Base-by-base conservation (phyloP, 2,113 vertebrate genomes). In the Osmerus mordax region DNA sequence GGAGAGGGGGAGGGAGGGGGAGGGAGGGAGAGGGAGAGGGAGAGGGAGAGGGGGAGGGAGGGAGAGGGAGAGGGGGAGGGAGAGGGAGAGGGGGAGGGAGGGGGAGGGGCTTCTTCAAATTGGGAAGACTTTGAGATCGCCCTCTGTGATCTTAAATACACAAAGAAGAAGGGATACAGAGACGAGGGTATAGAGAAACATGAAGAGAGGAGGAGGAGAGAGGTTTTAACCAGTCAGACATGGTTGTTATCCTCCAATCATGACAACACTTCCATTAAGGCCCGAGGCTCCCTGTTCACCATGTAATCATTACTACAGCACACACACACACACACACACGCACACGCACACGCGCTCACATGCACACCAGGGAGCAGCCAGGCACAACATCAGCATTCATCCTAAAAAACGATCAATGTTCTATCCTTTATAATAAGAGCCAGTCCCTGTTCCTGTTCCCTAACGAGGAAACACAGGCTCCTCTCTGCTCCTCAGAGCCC, bases 251-350 rank as follows among this genome's bases (percentile, higher is more conserved):
- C 21, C 25, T 25, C 51, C 28, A 4, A 16, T 62, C 62, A 28
- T 75, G 61, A 74, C 51, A 55, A 76, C 70, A 28, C 78, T 28
- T 72, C 56, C 41, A 71, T 58, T 55, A 59, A 68, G 64, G 21
- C 15, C 32, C 5, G 8, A 69, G 7, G 70, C 69, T 2, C 65
- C 73, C 59, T 76, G 69, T 81, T 81, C 67, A 77, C 68, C 62
- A 65, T 75, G 72, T 65, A 64, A 75, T 72, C 65, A 67, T 65
- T 65, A 55, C 76, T 61, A 67, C 55, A 59, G 15, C 29, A 74
- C 11, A 54, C 66, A 67, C 25, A 68, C 15, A 14, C 19, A 67
- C 65, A 53, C 65, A 52, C 25, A 16, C 61, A 3, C 19, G 18
- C 65, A 3, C 53, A 16, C 66, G 56, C 13, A 15, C 66, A 56